phyloP scores from a whole-genome alignment of 2,797 vertebrate genomes.

The Gymnothorax javanicus region DNA sequence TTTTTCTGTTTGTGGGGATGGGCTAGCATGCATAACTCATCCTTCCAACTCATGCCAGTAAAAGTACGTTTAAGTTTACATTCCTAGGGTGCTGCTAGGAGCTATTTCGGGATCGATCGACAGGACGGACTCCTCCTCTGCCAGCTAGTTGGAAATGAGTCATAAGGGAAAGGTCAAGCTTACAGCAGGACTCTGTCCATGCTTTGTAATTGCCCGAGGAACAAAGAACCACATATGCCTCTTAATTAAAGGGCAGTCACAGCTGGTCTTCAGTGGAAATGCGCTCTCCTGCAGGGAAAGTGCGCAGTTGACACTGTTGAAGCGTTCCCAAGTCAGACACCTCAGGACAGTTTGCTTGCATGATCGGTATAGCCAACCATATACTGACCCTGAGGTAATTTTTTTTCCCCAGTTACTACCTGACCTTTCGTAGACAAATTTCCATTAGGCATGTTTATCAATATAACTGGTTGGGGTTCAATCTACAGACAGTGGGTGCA shows the following conservation, averaged over 20 bases:
- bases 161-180: neutral
- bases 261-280: neutral
- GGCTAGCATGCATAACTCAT: neutral
- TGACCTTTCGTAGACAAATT: neutral
- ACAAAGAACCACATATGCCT: neutral
- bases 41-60: neutral
- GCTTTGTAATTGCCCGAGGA: neutral
- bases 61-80: neutral
- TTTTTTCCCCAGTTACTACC: neutral
- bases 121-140: constrained; percentile 26
- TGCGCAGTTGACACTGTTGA: neutral
- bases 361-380: neutral
- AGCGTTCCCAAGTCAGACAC: neutral
- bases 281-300: neutral
- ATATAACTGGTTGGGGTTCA: neutral
- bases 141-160: constrained; percentile 17
- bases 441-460: neutral
- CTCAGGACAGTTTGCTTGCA: neutral
- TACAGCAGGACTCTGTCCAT: neutral
- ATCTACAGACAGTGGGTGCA: neutral
- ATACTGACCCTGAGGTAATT: neutral
- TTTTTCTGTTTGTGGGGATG: neutral
- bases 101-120: constrained; percentile 17
- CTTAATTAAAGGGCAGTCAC: constrained; percentile 2
- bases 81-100: neutral